Base-by-base conservation (phyloP, 2,113 vertebrate species). In the Lamprologus lemairii region DNA sequence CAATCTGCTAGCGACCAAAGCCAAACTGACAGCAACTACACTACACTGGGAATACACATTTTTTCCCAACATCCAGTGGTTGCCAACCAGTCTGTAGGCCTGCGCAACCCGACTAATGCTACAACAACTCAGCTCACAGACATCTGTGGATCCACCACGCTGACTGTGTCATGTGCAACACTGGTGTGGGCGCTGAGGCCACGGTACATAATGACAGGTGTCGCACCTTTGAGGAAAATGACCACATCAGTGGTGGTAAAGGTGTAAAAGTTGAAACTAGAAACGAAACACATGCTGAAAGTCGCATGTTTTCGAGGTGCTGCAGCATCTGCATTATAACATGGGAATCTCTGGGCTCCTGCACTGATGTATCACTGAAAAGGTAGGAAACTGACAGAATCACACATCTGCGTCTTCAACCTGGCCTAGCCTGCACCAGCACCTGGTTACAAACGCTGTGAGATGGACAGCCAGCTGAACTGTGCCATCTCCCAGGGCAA, bases 161-260 rank as follows among this genome's bases (percentile, higher is more conserved):
- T 1, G 65, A 23, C 35, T 23, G 12, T 16, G 63, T 71, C 35
- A 12, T 12, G 6, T 65, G 31, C 60, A n/a, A 35, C 33, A 37
- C 11, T 37, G 33, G 19, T 65, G 16, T 13, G 17, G 58, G 58
- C 3, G 6, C 58, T 63, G 58, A 65, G 10, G 60, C 4, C 33
- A 37, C 28, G 3, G 60, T 37, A 42, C 21, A 23, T 16, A 71
- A 42, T 42, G 5, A 42, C 21, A 23, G 37, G 35, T 6, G 7
- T 0, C 12, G 3, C 7, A 19, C 35, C n/a, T 40, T 68, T 40
- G 0, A 71, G n/a, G 6, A 23, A 42, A 71, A 71, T 1, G 2
- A 9, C n/a, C 65, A 23, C 37, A 71, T 42, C 65, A 71, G 37
- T 0, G 8, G 13, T 73, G 21, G 21, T 73, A 17, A 17, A 45